Evolutionary conservation across 2,888 invertebrate genomes (phyloP).

Genomic region (Lacanobia oleracea): DNA sequence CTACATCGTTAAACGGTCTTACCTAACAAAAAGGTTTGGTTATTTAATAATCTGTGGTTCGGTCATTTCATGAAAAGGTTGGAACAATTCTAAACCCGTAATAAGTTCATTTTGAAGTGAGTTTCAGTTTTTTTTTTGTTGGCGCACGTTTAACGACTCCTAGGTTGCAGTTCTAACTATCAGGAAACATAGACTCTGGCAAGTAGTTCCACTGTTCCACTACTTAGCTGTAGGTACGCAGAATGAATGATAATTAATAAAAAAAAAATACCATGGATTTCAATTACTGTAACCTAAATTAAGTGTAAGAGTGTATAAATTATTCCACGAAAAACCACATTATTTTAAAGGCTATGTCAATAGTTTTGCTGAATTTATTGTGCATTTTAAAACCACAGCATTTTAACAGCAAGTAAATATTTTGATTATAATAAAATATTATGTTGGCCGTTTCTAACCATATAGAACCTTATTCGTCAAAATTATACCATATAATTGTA

Average conservation of each 20-base stretch:
- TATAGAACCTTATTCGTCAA: background rate
- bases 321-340: background rate
- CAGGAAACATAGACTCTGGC: too few relatives aligned
- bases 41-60: too few relatives aligned
- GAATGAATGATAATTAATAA: background rate
- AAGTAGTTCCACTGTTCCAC: too few relatives aligned
- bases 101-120: background rate
- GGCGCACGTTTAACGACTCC: too few relatives aligned
- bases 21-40: background rate
- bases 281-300: background rate
- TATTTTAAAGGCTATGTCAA: background rate
- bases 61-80: background rate
- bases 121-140: too few relatives aligned
- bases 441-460: background rate
- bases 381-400: background rate
- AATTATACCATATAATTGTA: background rate
- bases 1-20: background rate
- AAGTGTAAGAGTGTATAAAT: background rate
- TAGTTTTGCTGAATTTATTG: background rate
- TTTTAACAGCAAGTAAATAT: background rate
- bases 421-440: background rate
- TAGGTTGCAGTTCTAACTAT: too few relatives aligned
- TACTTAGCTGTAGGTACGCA: too few relatives aligned
- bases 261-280: background rate
- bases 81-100: background rate